phyloP scores from a whole-genome alignment of 2,888 invertebrate species.

The Oithona nana region DNA sequence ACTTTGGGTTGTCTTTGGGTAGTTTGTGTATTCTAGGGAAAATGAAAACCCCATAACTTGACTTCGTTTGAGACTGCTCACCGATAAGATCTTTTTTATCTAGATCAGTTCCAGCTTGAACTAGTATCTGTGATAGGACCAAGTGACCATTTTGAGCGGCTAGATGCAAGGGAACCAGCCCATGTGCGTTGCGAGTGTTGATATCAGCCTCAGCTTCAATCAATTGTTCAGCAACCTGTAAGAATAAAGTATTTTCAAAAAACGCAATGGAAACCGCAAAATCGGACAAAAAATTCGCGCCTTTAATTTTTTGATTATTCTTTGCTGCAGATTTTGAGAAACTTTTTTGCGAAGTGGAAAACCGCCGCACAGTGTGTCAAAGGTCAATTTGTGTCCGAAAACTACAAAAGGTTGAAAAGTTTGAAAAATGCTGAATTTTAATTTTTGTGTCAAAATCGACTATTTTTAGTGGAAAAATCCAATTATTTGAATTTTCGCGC shows the following conservation, averaged over 20 bases:
- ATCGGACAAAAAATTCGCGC: too few relatives aligned
- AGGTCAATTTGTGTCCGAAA: too few relatives aligned
- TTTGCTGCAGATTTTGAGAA: too few relatives aligned
- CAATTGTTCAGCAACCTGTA: background rate
- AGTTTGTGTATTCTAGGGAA: background rate
- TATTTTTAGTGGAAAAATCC: too few relatives aligned
- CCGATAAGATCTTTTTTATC: conserved; percentile 9
- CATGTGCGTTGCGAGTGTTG: background rate
- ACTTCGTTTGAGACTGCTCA: too few relatives aligned
- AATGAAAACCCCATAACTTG: background rate
- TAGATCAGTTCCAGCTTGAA: background rate
- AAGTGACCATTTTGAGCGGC: conserved; percentile 11
- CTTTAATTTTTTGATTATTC: too few relatives aligned
- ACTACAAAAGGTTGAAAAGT: too few relatives aligned
- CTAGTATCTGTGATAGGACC: conserved; percentile 1
- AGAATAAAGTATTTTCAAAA: background rate
- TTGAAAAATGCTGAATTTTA: too few relatives aligned
- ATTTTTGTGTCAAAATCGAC: too few relatives aligned
- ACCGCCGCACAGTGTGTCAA: too few relatives aligned
- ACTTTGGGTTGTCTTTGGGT: background rate
- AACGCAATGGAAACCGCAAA: background rate
- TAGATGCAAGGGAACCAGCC: background rate
- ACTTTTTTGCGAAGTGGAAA: too few relatives aligned
- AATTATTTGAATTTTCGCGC: too few relatives aligned
- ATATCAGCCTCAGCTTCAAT: conserved; percentile 13